Base-by-base conservation (phyloP, 2,797 vertebrate species). In the Microcaecilia unicolor region DNA sequence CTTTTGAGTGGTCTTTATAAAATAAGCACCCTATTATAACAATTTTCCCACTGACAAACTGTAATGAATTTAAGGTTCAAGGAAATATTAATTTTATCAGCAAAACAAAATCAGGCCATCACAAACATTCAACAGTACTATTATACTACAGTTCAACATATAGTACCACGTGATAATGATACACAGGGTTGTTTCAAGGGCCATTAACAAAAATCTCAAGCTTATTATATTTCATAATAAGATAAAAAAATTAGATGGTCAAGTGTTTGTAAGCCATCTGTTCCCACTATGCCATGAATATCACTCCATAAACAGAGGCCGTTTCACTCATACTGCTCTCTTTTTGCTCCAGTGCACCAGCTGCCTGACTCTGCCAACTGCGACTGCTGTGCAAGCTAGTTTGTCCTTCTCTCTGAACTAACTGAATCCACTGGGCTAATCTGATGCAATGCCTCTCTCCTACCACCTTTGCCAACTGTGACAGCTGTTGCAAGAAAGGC, bases 401-500 rank as follows among this genome's bases (percentile, higher is more conserved):
- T 25, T 21, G 1, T 15, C 38, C 34, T 21, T 55, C 47, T 48
- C 29, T 48, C 34, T 38, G 12, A 70, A 65, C 44, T 69, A 65
- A 64, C 33, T 54, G 40, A 51, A 57, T 45, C 38, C 54, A 34
- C n/a, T 47, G 28, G 48, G 57, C 40, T 44, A 73, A 52, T 44
- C 48, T 51, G 59, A 58, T 6, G 6, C 23, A 49, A 17, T 39
- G 27, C 28, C 37, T 69, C 22, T 55, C 35, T 20, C 43, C 15
- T 18, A 58, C 18, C 34, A 22, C 44, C 35, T 46, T 9, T 56
- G 65, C 58, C 62, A 72, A 65, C 11, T 26, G 33, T 39, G 53
- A 54, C 64, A 74, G 63, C 56, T 76, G 59, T 28, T 67, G 21
- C 27, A 68, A 29, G 15, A 44, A 62, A 55, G 13, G 39, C 41